phyloP scores from a whole-genome alignment of 2,797 vertebrate genomes.

The Taenioides sp. region DNA sequence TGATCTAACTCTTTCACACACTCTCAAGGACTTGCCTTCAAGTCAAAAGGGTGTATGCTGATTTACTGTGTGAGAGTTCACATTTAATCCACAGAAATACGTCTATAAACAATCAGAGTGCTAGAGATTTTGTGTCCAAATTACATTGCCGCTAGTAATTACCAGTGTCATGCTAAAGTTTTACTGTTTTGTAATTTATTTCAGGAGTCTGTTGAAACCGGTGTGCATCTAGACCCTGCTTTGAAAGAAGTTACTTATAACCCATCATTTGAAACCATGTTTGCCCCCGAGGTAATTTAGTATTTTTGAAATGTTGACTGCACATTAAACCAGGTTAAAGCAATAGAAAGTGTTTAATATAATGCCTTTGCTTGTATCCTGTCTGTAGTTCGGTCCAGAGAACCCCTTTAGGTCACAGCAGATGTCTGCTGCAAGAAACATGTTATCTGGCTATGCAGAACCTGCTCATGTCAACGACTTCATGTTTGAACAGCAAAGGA shows the following conservation, averaged over 20 bases:
- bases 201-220: constrained; percentile 94
- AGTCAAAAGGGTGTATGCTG: not conserved
- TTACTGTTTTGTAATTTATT: constrained; percentile 36
- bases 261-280: constrained; percentile 94
- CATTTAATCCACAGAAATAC: not conserved
- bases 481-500: constrained; percentile 98
- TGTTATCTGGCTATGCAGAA: constrained; percentile 96
- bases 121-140: not conserved
- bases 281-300: constrained; percentile 90
- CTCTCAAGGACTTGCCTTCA: not conserved
- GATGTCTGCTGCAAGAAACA: constrained; percentile 97
- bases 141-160: not conserved
- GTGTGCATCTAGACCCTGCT: constrained; percentile 89
- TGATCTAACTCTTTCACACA: not conserved
- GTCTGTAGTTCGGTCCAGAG: constrained; percentile 88
- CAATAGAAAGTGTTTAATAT: not conserved
- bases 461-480: constrained; percentile 97
- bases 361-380: not conserved
- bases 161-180: not conserved
- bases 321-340: not conserved
- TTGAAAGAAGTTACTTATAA: constrained; percentile 92
- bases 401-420: constrained; percentile 95
- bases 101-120: not conserved
- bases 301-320: not conserved
- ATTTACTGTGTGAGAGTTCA: not conserved